These are phyloP conservation scores for Cepaea nemoralis DNA, from an alignment of 1,140 invertebrate species.

Conservation along the genomic window DNA sequence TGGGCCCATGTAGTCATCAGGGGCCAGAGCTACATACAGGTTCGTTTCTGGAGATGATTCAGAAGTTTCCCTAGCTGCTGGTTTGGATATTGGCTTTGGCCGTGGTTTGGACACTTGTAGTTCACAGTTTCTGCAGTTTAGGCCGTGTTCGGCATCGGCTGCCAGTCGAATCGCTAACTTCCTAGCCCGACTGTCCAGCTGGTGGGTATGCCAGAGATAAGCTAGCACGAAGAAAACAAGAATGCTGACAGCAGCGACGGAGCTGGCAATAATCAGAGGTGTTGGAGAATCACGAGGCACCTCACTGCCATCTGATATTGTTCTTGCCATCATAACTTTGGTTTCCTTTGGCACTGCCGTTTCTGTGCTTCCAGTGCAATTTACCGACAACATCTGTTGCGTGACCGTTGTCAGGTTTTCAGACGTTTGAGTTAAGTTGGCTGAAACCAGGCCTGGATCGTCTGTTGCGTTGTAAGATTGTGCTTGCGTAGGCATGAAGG, in stretches of 20 bases:
- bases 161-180: slow-evolving; percentile 49
- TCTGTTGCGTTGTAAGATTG: background rate
- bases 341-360: background rate
- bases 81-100: background rate
- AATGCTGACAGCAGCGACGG: slow-evolving; percentile 46
- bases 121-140: slow-evolving; percentile 29
- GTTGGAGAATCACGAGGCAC: slow-evolving; percentile 44
- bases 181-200: slow-evolving; percentile 48
- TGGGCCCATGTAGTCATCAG: slow-evolving; percentile 20
- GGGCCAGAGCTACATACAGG: slow-evolving; percentile 35
- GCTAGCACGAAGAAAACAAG: slow-evolving; percentile 49
- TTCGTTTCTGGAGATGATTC: slow-evolving; percentile 17
- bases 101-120: background rate
- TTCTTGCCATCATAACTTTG: background rate
- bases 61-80: background rate
- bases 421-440: background rate
- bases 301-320: background rate
- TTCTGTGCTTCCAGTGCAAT: background rate
- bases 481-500: background rate
- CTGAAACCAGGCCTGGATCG: background rate
- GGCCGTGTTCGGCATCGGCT: slow-evolving; percentile 40
- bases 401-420: background rate
- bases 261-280: slow-evolving; percentile 46
- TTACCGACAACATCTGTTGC: background rate
- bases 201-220: slow-evolving; percentile 48